Base-by-base conservation (phyloP, 2,797 vertebrate genomes). In the Miichthys miiuy region DNA sequence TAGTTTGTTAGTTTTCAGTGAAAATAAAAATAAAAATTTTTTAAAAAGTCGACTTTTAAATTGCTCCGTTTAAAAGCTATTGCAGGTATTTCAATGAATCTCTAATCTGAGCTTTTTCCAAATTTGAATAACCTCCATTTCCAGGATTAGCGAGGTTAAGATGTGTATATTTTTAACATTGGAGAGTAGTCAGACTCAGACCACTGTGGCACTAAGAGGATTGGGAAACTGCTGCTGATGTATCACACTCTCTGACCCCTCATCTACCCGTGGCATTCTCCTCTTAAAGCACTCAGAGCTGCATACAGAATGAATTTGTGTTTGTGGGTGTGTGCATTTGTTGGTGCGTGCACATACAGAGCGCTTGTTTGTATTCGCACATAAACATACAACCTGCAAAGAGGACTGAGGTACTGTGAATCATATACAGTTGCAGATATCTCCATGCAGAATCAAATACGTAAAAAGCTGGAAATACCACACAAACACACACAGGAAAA, bases 101-200 rank as follows among this genome's bases (percentile, higher is more conserved):
- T 64, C 50, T 87, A 83, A 85, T 85, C 82, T 42, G 75, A 83
- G 69, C 16, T 82, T 82, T 82, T 82, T 71, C 56, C 21, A 62
- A 55, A 85, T 87, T 78, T 83, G 56, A 85, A 88, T 89, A 84
- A 72, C 75, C 78, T 83, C 88, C 58, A 81, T 87, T 87, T 88
- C 73, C 0, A 5, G 78, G 79, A 89, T 90, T 84, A 87, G 80
- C 64, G 55, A 62, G 60, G 68, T 78, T 87, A 79, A 80, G 73
- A 72, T 2, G 16, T 70, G 52, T 83, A 55, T 86, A 76, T 90
- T 91, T 91, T 81, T 81, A 88, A 87, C 83, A 61, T 34, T 61
- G 66, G 73, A 76, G 74, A 84, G 86, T 60, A 82, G 84, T 58
- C 77, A 79, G 63, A 72, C 23, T 65, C 48, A 38, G 64, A 83